Evolutionary conservation across 2,113 vertebrate genomes (phyloP).

Genomic region (Cacatua alba): DNA sequence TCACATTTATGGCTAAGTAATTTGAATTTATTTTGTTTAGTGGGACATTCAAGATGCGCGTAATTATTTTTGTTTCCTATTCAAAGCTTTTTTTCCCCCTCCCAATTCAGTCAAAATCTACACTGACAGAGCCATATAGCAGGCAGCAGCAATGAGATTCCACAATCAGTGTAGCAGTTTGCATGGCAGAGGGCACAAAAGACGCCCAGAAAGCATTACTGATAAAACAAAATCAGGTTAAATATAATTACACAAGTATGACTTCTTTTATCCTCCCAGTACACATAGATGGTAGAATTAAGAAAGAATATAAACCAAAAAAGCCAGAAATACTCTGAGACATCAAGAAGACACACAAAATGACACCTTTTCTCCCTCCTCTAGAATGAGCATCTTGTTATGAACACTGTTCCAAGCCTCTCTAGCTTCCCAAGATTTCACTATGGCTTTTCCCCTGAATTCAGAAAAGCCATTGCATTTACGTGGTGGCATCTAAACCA

Average conservation of each 20-base stretch:
- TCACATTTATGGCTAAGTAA: neutral
- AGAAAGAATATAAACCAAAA: neutral
- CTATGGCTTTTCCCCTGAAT: neutral
- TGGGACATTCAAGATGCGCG: neutral
- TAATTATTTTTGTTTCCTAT: neutral
- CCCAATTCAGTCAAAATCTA: neutral
- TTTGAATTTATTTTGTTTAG: neutral
- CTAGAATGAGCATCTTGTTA: neutral
- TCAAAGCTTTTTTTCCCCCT: neutral
- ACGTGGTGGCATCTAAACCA: neutral
- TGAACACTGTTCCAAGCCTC: neutral
- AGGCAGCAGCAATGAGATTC: neutral
- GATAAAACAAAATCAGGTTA: neutral
- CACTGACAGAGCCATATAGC: neutral
- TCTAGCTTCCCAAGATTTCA: neutral
- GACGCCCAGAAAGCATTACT: neutral
- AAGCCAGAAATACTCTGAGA: neutral
- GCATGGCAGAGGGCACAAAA: neutral
- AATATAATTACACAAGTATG: neutral
- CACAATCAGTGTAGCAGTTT: neutral
- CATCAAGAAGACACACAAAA: neutral
- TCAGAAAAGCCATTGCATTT: neutral
- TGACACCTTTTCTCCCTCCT: neutral
- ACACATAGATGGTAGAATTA: neutral
- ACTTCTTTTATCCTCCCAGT: neutral